Evolutionary conservation across 2,113 vertebrate species (phyloP), one percentile per base, ranked within the genome.

Genomic region (Corythoichthys intestinalis): DNA sequence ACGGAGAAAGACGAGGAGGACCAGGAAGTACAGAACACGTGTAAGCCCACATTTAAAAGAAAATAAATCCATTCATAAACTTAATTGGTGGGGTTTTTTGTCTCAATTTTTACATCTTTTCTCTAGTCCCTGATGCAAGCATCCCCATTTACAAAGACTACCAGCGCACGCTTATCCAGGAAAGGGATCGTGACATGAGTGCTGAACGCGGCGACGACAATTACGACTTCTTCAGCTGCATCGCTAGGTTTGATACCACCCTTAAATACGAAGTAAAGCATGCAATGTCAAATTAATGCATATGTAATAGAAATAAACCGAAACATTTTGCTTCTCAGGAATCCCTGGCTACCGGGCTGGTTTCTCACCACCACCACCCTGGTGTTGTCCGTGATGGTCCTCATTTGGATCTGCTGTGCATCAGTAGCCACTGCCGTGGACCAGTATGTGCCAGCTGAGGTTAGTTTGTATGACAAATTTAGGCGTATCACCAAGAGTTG

Each of bases 341-440:
- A 50, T 15, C 48, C 48, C 48, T 50, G 48, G 48, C 48, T 50
- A 50, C 91, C 97, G 17, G 94, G 95, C 1, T 99, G 97, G 96
- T 96, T 99, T 86, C 91, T 99, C 62, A 96, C 95, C 39, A 94
- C 95, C 39, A 94, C 91, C 50, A 98, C 96, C 0, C 91, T 99
- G 0, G 80, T 98, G 73, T 91, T 99, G 54, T 99, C 96, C 0
- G 93, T 97, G 69, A 77, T 97, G 87, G 97, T 98, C 20, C 88
- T 99, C 65, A 95, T 98, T 71, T 99, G 97, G 97, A 98, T 99
- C 81, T 98, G 96, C 82, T 99, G 97, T 76, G 96, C 96, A 0
- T 96, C 97, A 34, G 93, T 98, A 77, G 96, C 96, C n/a, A 98
- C 97, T 15, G 97, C 97, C 69, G 94, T 94, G 2, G 96, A 99